Percentiles rank a stretch among this genome's conserved stretches.
Conservation (phyloP, 2,888 invertebrate species). For the Ferdinandea cuprea region DNA sequence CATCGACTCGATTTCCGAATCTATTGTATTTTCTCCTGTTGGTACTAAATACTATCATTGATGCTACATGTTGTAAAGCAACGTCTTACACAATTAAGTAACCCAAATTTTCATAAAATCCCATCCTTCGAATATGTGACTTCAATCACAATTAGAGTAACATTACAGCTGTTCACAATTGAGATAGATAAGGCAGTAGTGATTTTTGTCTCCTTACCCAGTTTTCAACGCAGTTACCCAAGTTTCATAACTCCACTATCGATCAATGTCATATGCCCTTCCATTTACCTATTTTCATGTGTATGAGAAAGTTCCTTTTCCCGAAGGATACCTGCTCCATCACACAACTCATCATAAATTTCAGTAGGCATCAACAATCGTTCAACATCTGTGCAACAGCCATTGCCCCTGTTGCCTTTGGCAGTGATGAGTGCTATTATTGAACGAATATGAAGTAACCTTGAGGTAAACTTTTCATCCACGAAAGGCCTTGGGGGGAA, state of each 20-base stretch:
- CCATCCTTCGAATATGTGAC: too few species aligned
- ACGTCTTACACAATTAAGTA: too few species aligned
- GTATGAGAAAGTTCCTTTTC: neutral
- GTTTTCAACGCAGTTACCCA: too few species aligned
- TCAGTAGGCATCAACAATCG: constrained; percentile 25
- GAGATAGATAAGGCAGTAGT: too few species aligned
- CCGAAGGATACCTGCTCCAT: neutral
- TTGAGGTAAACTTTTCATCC: constrained; percentile 33
- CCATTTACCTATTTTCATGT: neutral
- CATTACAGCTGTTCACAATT: too few species aligned
- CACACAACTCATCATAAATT: neutral
- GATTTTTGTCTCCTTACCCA: too few species aligned
- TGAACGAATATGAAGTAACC: constrained; percentile 41
- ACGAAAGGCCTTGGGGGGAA: constrained; percentile 7
- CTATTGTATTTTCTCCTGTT: too few species aligned
- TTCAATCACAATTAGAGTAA: too few species aligned
- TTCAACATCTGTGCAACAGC: constrained; percentile 45
- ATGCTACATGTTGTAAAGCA: too few species aligned
- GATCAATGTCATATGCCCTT: neutral
- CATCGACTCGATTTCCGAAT: too few species aligned
- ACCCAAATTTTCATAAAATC: too few species aligned
- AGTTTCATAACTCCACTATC: neutral
- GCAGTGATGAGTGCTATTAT: constrained; percentile 7
- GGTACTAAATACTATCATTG: too few species aligned
- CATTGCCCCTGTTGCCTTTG: constrained; percentile 11